These are phyloP conservation scores for Oligia latruncula DNA, from an alignment of 2,888 invertebrate species.

Conservation along the genomic window DNA sequence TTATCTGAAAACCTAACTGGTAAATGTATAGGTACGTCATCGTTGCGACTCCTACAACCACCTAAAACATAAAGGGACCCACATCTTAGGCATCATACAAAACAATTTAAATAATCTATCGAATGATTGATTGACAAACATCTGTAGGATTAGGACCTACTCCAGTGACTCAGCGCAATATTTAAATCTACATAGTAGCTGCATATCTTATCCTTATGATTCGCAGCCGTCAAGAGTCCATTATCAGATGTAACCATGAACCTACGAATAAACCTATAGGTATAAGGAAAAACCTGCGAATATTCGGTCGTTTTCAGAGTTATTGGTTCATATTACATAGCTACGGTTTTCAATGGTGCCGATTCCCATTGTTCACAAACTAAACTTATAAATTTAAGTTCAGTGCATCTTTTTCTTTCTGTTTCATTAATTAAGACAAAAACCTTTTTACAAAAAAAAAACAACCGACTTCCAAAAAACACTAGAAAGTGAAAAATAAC, in stretches of 20 bases:
- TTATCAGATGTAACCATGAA: constrained; percentile 25
- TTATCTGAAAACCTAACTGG: neutral
- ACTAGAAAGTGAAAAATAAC: too few species aligned
- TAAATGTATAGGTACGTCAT: neutral
- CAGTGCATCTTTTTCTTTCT: too few species aligned
- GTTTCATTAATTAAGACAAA: too few species aligned
- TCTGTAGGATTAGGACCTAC: neutral
- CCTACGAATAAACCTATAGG: neutral
- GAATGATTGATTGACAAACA: constrained; percentile 10
- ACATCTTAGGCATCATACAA: neutral
- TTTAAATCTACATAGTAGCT: constrained; percentile 26
- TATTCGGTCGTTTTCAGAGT: neutral
- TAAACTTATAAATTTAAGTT: too few species aligned
- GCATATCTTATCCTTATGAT: constrained; percentile 33
- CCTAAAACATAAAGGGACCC: neutral
- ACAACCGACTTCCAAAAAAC: too few species aligned
- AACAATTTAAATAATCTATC: neutral
- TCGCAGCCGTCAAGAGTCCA: constrained; percentile 6
- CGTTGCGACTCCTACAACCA: neutral
- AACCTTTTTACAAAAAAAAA: too few species aligned
- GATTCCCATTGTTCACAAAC: too few species aligned
- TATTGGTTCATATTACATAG: neutral
- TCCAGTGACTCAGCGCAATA: constrained; percentile 28
- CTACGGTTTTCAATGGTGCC: neutral
- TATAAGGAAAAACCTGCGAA: constrained; percentile 10